Conservation (phyloP, 2,888 invertebrate species). For the Bruchidius siliquastri region DNA sequence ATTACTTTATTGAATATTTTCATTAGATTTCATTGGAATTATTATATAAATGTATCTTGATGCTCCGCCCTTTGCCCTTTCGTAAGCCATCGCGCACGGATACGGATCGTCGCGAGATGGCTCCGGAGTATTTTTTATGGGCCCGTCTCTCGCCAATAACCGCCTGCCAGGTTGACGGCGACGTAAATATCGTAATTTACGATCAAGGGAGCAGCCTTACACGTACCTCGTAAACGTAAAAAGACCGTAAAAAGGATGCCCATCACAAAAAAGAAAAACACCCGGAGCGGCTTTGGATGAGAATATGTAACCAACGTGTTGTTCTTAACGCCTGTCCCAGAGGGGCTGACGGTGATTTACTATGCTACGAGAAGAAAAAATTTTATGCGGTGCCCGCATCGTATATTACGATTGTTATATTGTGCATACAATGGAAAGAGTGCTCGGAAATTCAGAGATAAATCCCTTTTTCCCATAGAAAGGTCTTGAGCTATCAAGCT, state of each 20-base stretch:
- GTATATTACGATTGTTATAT: not conserved
- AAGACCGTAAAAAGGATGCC: conserved; percentile 25
- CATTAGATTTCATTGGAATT: too few relatives aligned
- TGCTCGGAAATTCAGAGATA: not conserved
- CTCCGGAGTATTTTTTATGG: conserved; percentile 12
- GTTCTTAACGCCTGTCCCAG: not conserved
- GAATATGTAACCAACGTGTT: conserved; percentile 11
- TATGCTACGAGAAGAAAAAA: not conserved
- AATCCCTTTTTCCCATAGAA: not conserved
- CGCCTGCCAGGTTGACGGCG: not conserved
- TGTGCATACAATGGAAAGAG: not conserved
- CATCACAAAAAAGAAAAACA: conserved; percentile 20
- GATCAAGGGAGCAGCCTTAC: conserved; percentile 22
- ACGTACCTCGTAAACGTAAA: conserved; percentile 29
- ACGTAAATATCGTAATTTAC: conserved; percentile 22
- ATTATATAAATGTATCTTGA: too few relatives aligned
- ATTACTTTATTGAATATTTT: too few relatives aligned
- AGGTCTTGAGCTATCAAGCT: not conserved
- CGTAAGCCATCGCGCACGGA: too few relatives aligned
- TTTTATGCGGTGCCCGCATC: not conserved
- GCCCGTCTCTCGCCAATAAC: conserved; percentile 10
- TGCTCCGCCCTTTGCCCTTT: too few relatives aligned
- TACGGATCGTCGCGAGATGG: not conserved
- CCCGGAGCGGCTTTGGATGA: not conserved
- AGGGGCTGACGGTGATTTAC: not conserved